Conservation (phyloP, 2,797 vertebrate species). For the Phrynocephalus guinanensis region DNA sequence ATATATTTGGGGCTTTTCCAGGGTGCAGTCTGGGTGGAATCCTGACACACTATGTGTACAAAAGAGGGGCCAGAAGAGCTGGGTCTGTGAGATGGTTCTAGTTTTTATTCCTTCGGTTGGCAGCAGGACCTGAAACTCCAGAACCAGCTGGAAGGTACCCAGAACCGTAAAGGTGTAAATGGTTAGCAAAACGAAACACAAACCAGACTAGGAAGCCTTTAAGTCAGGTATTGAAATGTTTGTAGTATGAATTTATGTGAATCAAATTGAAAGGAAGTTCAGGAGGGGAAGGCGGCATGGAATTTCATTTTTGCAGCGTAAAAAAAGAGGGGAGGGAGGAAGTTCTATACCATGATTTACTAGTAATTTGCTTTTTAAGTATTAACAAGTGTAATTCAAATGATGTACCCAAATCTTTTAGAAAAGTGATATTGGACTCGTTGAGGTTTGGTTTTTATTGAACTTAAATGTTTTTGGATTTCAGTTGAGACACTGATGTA, state of each 20-base stretch:
- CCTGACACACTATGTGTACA: conserved; percentile 61
- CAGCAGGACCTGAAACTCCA: conserved; percentile 69
- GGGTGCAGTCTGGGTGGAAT: conserved; percentile 76
- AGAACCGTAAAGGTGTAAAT: conserved; percentile 67
- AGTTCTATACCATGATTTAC: conserved; percentile 66
- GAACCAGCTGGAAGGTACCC: conserved; percentile 28
- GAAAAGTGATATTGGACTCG: conserved; percentile 75
- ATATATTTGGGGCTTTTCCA: conserved; percentile 78
- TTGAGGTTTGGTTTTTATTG: conserved; percentile 75
- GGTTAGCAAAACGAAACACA: conserved; percentile 60
- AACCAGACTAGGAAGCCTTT: conserved; percentile 66
- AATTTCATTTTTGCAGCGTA: conserved; percentile 56
- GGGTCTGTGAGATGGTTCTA: conserved; percentile 71
- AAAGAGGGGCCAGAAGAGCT: conserved; percentile 69
- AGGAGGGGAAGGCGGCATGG: conserved; percentile 16
- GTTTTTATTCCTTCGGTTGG: conserved; percentile 65
- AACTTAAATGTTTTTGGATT: conserved; percentile 78
- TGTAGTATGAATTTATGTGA: conserved; percentile 68
- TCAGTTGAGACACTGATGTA: conserved; percentile 78
- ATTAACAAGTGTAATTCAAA: conserved; percentile 70
- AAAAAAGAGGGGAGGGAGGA: conserved; percentile 68
- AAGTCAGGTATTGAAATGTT: conserved; percentile 59
- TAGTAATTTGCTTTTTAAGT: conserved; percentile 75
- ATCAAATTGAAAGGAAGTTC: conserved; percentile 46
- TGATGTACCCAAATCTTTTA: conserved; percentile 74